These are phyloP conservation scores for Grammomys surdaster DNA, from an alignment of 2,113 vertebrate genomes.

Conservation along the genomic window DNA sequence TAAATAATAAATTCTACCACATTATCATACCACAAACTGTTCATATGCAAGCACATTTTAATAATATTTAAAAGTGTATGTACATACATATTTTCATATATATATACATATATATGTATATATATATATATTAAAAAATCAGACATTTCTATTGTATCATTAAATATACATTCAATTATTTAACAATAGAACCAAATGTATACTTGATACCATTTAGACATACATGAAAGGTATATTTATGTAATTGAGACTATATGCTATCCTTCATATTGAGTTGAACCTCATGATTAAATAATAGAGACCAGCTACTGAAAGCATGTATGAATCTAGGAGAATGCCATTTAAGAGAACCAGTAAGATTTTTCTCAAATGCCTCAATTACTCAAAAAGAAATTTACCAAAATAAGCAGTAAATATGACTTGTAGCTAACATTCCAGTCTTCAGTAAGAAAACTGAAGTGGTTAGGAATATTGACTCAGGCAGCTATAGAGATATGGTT, in stretches of 20 bases:
- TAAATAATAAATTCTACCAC: not conserved
- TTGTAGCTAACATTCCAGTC: not conserved
- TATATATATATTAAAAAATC: not conserved
- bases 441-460: not conserved
- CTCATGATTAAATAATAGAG: not conserved
- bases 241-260: not conserved
- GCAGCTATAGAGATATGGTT: not conserved
- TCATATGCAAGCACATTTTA: not conserved
- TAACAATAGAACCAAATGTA: not conserved
- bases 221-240: not conserved
- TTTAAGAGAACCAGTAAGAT: not conserved
- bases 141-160: not conserved
- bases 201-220: not conserved
- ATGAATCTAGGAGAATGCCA: not conserved
- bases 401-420: not conserved
- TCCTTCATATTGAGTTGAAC: not conserved
- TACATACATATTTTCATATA: not conserved
- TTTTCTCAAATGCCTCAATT: not conserved
- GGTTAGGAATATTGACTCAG: not conserved
- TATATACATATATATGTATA: not conserved
- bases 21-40: not conserved
- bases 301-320: not conserved
- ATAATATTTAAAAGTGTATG: not conserved
- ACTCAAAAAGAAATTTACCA: not conserved
- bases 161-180: constrained; percentile 30